Evolutionary conservation across 2,113 vertebrate species (phyloP), one percentile per base, ranked within the genome.

Genomic region (Scomber japonicus): DNA sequence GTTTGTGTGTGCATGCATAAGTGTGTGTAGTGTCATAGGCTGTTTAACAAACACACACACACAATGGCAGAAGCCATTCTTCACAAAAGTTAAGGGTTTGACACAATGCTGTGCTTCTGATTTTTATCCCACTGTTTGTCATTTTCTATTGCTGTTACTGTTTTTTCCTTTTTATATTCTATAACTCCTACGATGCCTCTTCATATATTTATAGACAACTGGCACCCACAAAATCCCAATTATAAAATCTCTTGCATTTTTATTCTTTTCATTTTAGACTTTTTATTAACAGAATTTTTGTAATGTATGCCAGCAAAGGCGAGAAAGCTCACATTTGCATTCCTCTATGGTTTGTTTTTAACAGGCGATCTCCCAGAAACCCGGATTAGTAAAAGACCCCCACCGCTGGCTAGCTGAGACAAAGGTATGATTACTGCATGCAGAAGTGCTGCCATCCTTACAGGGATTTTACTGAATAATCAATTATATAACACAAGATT

Each of bases 331-430:
- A 75, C 61, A 57, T 76, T 53, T 75, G 50, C 30, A 63, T 73
- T 61, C 8, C 51, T 83, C 31, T 83, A 44, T 82, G 6, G 67
- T 82, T 14, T 82, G 7, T 90, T 89, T 27, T 78, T 61, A 2
- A 80, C 87, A 99, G 98, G 95, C 95, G 31, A 93, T 98, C 89
- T 94, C 96, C 21, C 93, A 95, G 83, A 94, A 88, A 78, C 88
- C 96, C 78, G 94, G 84, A 27, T 86, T 96, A 84, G 94, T 92
- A 78, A 96, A 91, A 84, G 97, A 98, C 78, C 95, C 96, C 84
- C 97, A 97, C 91, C 94, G 93, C 79, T 99, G 98, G 98, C 90
- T 98, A 50, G 97, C 97, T 83, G 97, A 99, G 92, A 96, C 96
- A 82, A 98, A 99, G 97, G 98, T 99, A 95, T 88, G 69, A 80